Conservation (phyloP, 2,797 vertebrate species). For the Micromesistius poutassou region DNA sequence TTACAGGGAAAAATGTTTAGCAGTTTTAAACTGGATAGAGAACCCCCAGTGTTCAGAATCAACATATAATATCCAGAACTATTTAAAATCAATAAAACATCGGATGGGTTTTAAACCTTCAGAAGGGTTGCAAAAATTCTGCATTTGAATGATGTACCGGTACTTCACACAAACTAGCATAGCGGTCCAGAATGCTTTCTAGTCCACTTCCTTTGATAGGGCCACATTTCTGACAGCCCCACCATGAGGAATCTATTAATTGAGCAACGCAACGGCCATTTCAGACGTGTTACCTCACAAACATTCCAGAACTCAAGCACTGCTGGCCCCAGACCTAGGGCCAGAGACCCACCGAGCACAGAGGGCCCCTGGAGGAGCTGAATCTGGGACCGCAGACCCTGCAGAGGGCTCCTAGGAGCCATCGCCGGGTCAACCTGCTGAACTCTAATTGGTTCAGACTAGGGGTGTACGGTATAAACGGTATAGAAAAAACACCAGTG, state of each 20-base stretch:
- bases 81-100: background rate
- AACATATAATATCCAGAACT: background rate
- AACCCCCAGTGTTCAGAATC: background rate
- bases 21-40: background rate
- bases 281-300: background rate
- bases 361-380: background rate
- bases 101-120: background rate
- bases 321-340: background rate
- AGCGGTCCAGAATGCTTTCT: background rate
- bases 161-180: background rate
- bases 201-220: background rate
- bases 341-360: no score
- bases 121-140: no score
- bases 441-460: constrained; percentile 21
- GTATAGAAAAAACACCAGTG: no score
- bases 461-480: no score
- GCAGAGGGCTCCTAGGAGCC: constrained; percentile 1
- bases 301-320: background rate
- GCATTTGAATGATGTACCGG: no score
- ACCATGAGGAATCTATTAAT: background rate
- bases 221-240: background rate
- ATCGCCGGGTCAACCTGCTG: background rate
- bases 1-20: background rate
- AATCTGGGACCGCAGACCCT: background rate
- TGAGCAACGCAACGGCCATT: background rate